phyloP scores from a whole-genome alignment of 2,113 vertebrate species.

The Anser brachyrhynchus region DNA sequence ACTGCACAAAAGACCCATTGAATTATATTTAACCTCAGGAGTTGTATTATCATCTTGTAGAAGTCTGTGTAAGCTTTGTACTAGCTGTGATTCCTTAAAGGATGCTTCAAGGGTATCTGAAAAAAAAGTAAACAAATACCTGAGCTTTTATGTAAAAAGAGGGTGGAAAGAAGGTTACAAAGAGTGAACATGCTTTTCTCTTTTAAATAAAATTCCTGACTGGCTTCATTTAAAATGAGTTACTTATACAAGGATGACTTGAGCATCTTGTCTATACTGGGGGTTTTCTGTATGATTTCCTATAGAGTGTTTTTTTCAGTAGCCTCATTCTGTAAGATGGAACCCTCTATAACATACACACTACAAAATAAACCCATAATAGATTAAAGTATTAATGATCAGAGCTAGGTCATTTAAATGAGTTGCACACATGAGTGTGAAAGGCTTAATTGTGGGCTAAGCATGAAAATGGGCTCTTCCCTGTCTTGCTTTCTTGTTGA shows the following conservation, averaged over 20 bases:
- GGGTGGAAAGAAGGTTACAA: background rate
- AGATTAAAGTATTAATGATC: background rate
- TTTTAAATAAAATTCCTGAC: background rate
- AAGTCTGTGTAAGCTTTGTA: conserved; percentile 82
- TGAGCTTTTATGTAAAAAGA: background rate
- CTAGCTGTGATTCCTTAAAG: conserved; percentile 77
- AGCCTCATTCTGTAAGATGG: background rate
- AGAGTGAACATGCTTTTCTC: background rate
- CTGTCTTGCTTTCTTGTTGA: background rate
- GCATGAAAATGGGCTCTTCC: background rate
- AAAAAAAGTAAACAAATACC: background rate
- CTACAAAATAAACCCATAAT: background rate
- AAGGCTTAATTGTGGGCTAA: background rate
- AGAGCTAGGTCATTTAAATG: background rate
- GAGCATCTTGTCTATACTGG: background rate
- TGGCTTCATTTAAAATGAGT: background rate
- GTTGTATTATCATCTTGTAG: conserved; percentile 82
- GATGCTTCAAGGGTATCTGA: conserved; percentile 80
- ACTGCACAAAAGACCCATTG: conserved; percentile 85
- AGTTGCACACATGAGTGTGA: background rate
- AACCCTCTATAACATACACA: background rate
- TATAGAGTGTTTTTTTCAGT: background rate
- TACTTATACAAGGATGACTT: background rate
- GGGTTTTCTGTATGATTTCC: background rate
- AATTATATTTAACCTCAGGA: conserved; percentile 87